Percentiles rank a stretch among this genome's conserved stretches.
These are phyloP conservation scores for Drosophila siamana DNA, from an alignment of 2,888 invertebrate genomes.

Conservation along the genomic window DNA sequence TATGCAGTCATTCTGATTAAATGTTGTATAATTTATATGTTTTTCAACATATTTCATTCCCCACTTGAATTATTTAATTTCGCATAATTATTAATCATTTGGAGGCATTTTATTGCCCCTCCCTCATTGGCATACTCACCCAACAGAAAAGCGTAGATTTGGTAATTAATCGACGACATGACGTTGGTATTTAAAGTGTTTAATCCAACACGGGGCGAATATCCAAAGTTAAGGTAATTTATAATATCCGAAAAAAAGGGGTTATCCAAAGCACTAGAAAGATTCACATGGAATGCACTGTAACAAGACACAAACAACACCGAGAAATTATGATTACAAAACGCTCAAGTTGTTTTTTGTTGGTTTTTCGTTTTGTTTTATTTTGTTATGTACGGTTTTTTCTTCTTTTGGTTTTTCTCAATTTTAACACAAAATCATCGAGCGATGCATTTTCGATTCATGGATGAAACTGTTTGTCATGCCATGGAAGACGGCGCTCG, in stretches of 20 bases:
- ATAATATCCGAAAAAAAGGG: conserved; percentile 44
- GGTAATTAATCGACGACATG: conserved; percentile 69
- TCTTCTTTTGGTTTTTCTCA: conserved; percentile 13
- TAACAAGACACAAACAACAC: conserved; percentile 76
- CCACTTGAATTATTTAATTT: background rate
- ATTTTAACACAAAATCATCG: conserved; percentile 66
- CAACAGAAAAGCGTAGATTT: conserved; percentile 68
- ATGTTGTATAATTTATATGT: background rate
- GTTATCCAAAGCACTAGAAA: conserved; percentile 72
- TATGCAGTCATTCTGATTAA: background rate
- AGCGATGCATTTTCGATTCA: conserved; percentile 61
- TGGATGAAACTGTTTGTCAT: conserved; percentile 72
- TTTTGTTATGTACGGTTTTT: too few relatives aligned
- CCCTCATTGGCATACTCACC: conserved; percentile 68
- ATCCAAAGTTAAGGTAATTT: conserved; percentile 51
- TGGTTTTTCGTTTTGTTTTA: conserved; percentile 12
- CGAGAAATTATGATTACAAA: conserved; percentile 61
- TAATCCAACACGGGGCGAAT: conserved; percentile 61
- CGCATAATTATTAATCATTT: too few relatives aligned
- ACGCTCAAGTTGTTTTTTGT: conserved; percentile 63
- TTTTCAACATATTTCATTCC: background rate
- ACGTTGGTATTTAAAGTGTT: conserved; percentile 34
- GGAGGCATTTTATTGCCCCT: too few relatives aligned
- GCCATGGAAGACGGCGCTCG: conserved; percentile 55
- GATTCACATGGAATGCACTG: conserved; percentile 76